Conservation (phyloP, 2,797 vertebrate species). For the Sebastes minor region DNA sequence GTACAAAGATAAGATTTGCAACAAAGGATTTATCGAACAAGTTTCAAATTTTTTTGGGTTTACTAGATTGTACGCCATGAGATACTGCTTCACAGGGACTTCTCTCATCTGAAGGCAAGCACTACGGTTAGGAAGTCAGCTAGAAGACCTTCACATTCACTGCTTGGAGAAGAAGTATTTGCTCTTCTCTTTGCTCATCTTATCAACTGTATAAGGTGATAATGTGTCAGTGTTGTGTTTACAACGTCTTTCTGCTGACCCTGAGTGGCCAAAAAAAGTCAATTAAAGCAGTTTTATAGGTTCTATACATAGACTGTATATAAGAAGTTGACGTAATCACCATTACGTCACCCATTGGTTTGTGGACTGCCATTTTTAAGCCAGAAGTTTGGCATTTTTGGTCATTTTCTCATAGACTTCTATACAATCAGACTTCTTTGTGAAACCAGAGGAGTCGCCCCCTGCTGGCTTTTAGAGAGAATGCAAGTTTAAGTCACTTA, state of each 20-base stretch:
- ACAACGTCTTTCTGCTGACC: not conserved
- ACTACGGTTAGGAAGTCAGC: not conserved
- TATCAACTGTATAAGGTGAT: not conserved
- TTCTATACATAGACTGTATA: no score
- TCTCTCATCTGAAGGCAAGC: constrained; percentile 14
- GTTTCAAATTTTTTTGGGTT: not conserved
- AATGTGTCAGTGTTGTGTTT: not conserved
- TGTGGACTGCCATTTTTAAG: no score
- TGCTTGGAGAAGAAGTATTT: not conserved
- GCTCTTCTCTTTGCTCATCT: not conserved
- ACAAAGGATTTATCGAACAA: not conserved
- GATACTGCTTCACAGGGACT: constrained; percentile 35
- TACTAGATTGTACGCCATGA: constrained; percentile 21
- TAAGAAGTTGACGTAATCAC: no score
- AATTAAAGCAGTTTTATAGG: not conserved
- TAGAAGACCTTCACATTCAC: not conserved
- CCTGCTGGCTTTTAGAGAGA: accelerated
- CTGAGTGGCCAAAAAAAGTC: not conserved
- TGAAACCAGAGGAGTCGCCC: no score
- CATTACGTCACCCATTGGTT: no score
- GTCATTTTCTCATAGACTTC: no score
- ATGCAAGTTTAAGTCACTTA: no score
- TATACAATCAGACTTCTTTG: no score
- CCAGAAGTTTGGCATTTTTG: no score
- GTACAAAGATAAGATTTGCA: not conserved